Percentiles rank a stretch among this genome's conserved stretches.
Conservation (phyloP, 2,797 vertebrate species). For the Rhinichthys osculus region DNA sequence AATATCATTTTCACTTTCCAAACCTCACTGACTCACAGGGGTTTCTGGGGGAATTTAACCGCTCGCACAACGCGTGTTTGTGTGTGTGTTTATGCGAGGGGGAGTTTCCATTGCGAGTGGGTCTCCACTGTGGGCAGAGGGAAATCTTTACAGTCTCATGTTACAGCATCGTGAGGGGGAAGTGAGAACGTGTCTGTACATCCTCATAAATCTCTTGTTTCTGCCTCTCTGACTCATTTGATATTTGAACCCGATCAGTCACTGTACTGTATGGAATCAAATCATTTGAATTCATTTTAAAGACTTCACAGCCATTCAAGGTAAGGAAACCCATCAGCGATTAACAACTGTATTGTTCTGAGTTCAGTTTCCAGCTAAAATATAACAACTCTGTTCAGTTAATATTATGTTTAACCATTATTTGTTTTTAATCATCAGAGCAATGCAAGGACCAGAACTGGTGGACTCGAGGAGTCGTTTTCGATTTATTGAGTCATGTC, state of each 20-base stretch:
- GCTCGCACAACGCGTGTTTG: no score
- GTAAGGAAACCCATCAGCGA: slow-evolving; percentile 15
- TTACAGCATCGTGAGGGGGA: slow-evolving; percentile 44
- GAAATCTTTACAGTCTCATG: slow-evolving; percentile 60
- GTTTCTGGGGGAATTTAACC: slow-evolving; percentile 67
- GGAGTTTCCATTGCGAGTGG: slow-evolving; percentile 65
- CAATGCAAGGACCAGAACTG: slow-evolving; percentile 71
- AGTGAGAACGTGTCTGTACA: slow-evolving; percentile 34
- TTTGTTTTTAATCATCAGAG: slow-evolving; percentile 29
- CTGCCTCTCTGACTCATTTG: slow-evolving; percentile 21
- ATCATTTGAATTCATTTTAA: neutral
- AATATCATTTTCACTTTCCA: slow-evolving; percentile 71
- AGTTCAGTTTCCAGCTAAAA: neutral
- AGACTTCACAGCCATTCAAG: slow-evolving; percentile 4
- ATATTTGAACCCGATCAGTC: slow-evolving; percentile 12
- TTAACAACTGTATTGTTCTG: neutral
- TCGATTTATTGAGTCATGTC: slow-evolving; percentile 73
- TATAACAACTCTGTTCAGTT: neutral
- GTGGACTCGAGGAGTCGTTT: slow-evolving; percentile 72
- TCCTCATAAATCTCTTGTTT: slow-evolving; percentile 22
- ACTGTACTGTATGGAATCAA: no score
- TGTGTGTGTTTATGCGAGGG: slow-evolving; percentile 33
- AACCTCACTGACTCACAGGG: slow-evolving; percentile 46
- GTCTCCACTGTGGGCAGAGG: slow-evolving; percentile 69
- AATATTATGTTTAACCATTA: neutral